Evolutionary conservation across 1,140 invertebrate species (phyloP), one percentile per base, ranked within the genome.

Genomic region (Physella acuta): DNA sequence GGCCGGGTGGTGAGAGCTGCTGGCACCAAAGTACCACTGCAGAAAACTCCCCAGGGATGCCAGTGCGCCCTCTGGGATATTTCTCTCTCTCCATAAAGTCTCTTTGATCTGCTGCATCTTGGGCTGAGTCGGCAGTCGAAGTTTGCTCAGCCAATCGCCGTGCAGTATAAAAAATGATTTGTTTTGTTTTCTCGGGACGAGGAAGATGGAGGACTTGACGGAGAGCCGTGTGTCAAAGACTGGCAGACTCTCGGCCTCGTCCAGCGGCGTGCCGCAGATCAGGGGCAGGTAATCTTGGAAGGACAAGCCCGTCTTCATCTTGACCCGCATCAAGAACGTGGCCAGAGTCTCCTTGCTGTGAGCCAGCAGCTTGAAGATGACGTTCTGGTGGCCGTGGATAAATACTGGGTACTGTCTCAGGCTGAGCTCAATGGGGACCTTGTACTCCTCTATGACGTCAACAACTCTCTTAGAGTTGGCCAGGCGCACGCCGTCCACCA

Each of bases 311-410:
- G 80, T 77, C 72, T 82, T 82, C 68, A 74, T 68, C 44, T 77
- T 73, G n/a, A 82, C 75, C 51, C 78, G 75, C 39, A 73, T 58
- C 36, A 77, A 77, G 63, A 82, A 76, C 4, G 63, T 68, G 31
- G 63, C 71, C 14, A 82, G 64, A 30, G 74, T 75, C 60, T 80
- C 77, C 49, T 77, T 73, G 14, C 73, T 75, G 62, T 77, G 67
- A 3, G 73, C 70, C 51, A 74, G 74, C 58, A 77, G 78, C 67
- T 79, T 79, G 68, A 80, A 81, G 51, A 81, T 81, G 24, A 78
- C 64, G 55, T 75, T 71, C 71, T 73, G 73, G 2, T 74, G 74
- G 36, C 74, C 65, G 68, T 80, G 78, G 26, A 78, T 70, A 71
- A 77, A 82, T 3, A 82, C 71, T 26, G 78, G 78, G 71, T 77